Evolutionary conservation across 2,888 invertebrate genomes (phyloP).

Genomic region (Steromphala cineraria): DNA sequence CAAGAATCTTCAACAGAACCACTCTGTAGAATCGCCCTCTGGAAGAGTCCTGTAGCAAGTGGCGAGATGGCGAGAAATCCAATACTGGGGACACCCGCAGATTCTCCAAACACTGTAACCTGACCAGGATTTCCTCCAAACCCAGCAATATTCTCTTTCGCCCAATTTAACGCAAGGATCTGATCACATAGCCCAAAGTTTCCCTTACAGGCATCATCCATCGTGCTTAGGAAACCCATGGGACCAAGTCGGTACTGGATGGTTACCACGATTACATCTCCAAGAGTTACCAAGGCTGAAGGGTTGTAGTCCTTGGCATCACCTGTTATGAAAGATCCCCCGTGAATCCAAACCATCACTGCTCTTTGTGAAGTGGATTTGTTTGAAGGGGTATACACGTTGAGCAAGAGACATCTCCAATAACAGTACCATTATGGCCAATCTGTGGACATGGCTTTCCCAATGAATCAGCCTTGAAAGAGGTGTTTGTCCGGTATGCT

Average conservation of each 20-base stretch:
- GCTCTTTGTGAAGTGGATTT: slow-evolving; percentile 13
- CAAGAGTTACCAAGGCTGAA: background rate
- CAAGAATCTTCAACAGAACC: slow-evolving; percentile 10
- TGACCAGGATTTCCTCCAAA: slow-evolving; percentile 45
- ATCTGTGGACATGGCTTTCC: slow-evolving; percentile 89
- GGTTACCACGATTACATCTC: slow-evolving; percentile 27
- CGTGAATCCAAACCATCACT: slow-evolving; percentile 34
- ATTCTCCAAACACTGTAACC: slow-evolving; percentile 52
- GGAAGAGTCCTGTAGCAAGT: slow-evolving; percentile 37
- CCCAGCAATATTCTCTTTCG: slow-evolving; percentile 39
- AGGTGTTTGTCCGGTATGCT: slow-evolving; percentile 66
- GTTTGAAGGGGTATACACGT: slow-evolving; percentile 46
- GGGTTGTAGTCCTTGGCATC: background rate
- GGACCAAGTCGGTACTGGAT: slow-evolving; percentile 36
- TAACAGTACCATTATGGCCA: background rate
- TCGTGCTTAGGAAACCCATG: slow-evolving; percentile 46
- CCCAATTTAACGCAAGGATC: slow-evolving; percentile 49
- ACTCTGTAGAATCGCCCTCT: slow-evolving; percentile 42
- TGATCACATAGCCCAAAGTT: slow-evolving; percentile 54
- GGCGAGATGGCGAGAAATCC: slow-evolving; percentile 37
- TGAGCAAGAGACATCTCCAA: slow-evolving; percentile 45
- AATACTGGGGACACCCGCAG: slow-evolving; percentile 45
- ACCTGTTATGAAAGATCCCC: slow-evolving; percentile 23
- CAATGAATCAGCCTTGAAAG: slow-evolving; percentile 88
- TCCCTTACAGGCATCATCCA: slow-evolving; percentile 41